Evolutionary conservation across 2,113 vertebrate species (phyloP).

Genomic region (Eurystomus gularis): DNA sequence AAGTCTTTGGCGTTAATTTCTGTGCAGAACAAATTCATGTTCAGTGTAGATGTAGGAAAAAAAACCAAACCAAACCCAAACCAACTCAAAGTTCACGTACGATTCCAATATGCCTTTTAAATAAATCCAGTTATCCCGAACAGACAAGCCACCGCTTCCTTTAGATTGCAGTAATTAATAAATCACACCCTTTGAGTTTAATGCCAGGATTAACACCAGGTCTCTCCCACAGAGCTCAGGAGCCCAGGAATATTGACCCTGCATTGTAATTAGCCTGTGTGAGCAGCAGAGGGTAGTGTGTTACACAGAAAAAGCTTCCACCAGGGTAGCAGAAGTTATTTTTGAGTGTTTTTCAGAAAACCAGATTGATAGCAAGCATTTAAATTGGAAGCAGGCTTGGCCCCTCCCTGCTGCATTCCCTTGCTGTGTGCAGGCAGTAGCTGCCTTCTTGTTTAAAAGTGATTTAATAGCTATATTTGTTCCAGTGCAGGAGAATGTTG

Average conservation of each 20-base stretch:
- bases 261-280: neutral
- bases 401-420: neutral
- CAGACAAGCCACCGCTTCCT: neutral
- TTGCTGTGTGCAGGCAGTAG: neutral
- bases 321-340: neutral
- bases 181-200: neutral
- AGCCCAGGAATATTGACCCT: neutral
- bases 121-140: neutral
- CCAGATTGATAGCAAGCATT: neutral
- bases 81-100: neutral
- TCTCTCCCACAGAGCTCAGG: neutral
- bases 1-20: neutral
- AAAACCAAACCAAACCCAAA: no score
- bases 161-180: neutral
- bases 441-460: neutral
- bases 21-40: neutral
- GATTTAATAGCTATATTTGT: neutral
- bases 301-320: neutral
- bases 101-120: neutral
- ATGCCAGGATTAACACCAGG: neutral
- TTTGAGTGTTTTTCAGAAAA: neutral
- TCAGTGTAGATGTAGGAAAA: neutral
- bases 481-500: neutral
- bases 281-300: slow-evolving; percentile 64
- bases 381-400: neutral